Evolutionary conservation across 2,888 invertebrate genomes (phyloP).

Genomic region (Syrphus vitripennis): DNA sequence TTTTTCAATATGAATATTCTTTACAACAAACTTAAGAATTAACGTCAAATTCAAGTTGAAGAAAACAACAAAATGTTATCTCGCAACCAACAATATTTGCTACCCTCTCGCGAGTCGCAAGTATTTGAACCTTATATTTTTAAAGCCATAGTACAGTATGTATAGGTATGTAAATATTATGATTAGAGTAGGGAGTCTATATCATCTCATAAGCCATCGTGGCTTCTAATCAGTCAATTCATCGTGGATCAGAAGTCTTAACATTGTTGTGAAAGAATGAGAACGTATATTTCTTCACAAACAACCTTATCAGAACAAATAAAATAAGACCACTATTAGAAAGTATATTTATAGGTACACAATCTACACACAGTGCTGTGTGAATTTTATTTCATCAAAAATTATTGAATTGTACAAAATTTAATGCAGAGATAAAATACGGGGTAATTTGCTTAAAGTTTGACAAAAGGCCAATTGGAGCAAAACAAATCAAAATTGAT

Average conservation of each 20-base stretch:
- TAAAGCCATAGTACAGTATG: constrained; percentile 1
- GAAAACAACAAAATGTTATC: not conserved
- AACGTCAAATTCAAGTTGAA: not conserved
- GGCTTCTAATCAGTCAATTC: constrained; percentile 58
- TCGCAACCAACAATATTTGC: not conserved
- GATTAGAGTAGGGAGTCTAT: constrained; percentile 17
- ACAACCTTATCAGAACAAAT: constrained; percentile 61
- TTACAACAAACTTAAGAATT: not conserved
- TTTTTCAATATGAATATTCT: not conserved
- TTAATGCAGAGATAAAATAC: too few species aligned
- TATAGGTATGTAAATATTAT: constrained; percentile 60
- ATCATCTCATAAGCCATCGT: constrained; percentile 9
- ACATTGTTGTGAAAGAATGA: constrained; percentile 29
- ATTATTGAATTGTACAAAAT: not conserved
- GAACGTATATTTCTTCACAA: constrained; percentile 34
- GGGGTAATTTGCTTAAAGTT: too few species aligned
- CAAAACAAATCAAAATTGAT: too few species aligned
- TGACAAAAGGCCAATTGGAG: too few species aligned
- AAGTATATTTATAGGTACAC: not conserved
- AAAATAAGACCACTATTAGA: constrained; percentile 52
- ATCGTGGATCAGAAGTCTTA: constrained; percentile 67
- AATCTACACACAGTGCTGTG: not conserved
- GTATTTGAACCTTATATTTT: constrained; percentile 46
- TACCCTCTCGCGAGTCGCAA: constrained; percentile 7
- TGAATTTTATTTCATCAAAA: not conserved